phyloP scores from a whole-genome alignment of 1,140 invertebrate species.

The Brachionus koreanus region DNA sequence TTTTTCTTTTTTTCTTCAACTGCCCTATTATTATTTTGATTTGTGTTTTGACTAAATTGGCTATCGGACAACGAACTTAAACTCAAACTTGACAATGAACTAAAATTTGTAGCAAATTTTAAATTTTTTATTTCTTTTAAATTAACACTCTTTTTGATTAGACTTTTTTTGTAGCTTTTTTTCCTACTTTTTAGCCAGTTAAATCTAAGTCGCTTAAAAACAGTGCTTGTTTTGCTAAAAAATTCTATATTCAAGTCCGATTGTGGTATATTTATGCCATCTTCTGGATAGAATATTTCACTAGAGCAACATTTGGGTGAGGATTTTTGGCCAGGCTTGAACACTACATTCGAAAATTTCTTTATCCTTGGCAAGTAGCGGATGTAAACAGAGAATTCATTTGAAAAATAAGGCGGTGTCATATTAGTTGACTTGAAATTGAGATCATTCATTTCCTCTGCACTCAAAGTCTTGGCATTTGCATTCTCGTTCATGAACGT shows the following conservation, averaged over 20 bases:
- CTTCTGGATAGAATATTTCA: neutral
- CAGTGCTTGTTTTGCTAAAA: slow-evolving; percentile 23
- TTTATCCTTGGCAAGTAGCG: neutral
- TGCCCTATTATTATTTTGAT: slow-evolving; percentile 14
- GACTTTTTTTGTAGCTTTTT: slow-evolving; percentile 22
- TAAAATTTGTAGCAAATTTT: neutral
- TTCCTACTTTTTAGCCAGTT: slow-evolving; percentile 1
- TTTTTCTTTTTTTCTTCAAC: neutral
- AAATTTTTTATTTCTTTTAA: slow-evolving; percentile 17
- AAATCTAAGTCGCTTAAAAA: neutral
- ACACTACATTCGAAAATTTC: neutral
- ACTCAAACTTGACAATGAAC: neutral
- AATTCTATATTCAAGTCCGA: neutral
- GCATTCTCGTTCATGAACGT: neutral
- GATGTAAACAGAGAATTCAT: neutral
- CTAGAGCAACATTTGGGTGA: neutral
- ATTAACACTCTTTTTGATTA: neutral
- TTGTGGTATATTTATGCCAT: neutral
- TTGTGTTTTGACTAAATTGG: neutral
- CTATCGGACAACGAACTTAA: neutral
- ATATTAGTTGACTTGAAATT: slow-evolving; percentile 16
- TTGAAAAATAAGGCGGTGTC: slow-evolving; percentile 1
- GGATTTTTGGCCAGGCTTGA: neutral
- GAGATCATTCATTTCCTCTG: neutral
- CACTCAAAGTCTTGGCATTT: neutral